A percentile compares a stretch with the other conserved stretches of the same genome.
Conservation (phyloP, 2,797 vertebrate species). For the Heteromormyrus szaboi region DNA sequence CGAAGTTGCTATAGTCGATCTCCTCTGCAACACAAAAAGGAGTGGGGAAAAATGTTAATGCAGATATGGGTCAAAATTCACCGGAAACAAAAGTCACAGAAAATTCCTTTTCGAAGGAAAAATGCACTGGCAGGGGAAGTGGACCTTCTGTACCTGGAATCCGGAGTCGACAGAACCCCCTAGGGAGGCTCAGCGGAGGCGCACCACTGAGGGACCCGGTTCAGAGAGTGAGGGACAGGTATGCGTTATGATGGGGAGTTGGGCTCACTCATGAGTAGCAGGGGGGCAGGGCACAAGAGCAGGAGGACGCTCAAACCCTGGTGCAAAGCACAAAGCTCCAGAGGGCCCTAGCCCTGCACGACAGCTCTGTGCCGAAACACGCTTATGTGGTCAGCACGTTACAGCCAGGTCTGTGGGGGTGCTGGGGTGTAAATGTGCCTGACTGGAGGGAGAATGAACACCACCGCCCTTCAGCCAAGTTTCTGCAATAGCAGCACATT, state of each 20-base stretch:
- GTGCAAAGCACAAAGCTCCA: not conserved
- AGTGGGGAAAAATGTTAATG: not conserved
- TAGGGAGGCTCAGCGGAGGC: not conserved
- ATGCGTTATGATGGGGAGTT: not conserved
- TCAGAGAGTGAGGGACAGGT: not conserved
- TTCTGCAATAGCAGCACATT: not conserved
- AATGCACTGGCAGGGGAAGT: not conserved
- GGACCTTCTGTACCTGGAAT: not conserved
- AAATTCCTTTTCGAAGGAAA: not conserved
- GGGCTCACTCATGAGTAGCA: not conserved
- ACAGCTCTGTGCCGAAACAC: not conserved
- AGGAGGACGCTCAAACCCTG: not conserved
- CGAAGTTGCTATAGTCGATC: slow-evolving; percentile 83
- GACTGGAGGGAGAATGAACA: not conserved
- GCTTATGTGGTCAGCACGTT: not conserved
- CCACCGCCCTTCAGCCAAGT: not conserved
- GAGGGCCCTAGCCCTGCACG: not conserved
- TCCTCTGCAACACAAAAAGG: slow-evolving; percentile 71
- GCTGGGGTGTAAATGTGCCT: not conserved
- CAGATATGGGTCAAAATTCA: not conserved
- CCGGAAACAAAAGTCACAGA: not conserved
- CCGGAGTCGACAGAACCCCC: not conserved
- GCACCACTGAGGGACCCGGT: not conserved
- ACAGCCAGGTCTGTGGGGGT: not conserved
- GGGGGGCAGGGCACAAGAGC: not conserved